These are phyloP conservation scores for Spodoptera picta DNA, from an alignment of 2,888 invertebrate species.

Conservation along the genomic window DNA sequence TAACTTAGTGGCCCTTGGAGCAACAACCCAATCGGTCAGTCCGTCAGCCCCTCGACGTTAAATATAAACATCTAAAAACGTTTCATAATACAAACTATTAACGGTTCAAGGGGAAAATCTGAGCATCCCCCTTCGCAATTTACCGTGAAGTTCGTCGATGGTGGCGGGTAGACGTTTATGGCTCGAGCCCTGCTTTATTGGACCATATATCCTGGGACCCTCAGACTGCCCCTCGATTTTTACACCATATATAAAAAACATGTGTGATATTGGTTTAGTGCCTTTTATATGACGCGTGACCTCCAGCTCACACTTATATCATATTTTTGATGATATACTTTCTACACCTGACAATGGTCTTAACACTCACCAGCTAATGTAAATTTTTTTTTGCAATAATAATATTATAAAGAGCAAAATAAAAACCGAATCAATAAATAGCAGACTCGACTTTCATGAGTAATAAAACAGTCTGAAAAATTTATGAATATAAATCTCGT, in stretches of 20 bases:
- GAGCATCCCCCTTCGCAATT: conserved; percentile 70
- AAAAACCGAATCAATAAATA: not conserved
- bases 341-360: conserved; percentile 15
- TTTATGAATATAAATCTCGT: not conserved
- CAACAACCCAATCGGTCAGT: not conserved
- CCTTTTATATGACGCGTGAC: conserved; percentile 36
- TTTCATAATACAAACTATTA: conserved; percentile 54
- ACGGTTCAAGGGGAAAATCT: conserved; percentile 51
- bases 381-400: not conserved
- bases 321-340: conserved; percentile 30
- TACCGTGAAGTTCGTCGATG: conserved; percentile 70
- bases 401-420: not conserved
- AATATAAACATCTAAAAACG: conserved; percentile 54
- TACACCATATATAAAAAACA: conserved; percentile 76
- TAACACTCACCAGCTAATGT: not conserved
- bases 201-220: conserved; percentile 80
- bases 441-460: too few relatives aligned
- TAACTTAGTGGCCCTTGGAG: not conserved
- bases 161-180: conserved; percentile 76
- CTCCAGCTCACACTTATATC: conserved; percentile 14
- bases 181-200: conserved; percentile 78
- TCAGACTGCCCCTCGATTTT: conserved; percentile 62
- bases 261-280: conserved; percentile 66
- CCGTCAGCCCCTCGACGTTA: conserved; percentile 16
- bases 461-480: too few relatives aligned